phyloP scores from a whole-genome alignment of 2,113 vertebrate genomes.

The Python bivittatus region DNA sequence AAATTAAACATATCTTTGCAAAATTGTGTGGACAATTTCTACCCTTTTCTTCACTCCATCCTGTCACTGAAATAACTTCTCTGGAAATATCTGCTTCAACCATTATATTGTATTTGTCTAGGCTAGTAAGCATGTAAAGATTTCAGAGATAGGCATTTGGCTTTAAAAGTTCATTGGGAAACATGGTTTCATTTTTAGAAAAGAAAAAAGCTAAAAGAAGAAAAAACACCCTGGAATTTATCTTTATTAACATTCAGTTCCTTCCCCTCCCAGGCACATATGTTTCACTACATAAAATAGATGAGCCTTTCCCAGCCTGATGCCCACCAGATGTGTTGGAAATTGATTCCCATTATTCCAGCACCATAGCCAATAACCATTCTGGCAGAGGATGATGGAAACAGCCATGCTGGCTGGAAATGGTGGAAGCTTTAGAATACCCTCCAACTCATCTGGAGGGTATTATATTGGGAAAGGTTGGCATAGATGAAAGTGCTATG shows the following conservation, averaged over 20 bases:
- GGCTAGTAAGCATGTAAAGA: not conserved
- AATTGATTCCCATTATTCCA: not conserved
- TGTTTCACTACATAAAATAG: not conserved
- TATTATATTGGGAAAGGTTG: not conserved
- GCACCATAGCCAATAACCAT: not conserved
- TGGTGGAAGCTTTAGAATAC: not conserved
- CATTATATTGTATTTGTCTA: not conserved
- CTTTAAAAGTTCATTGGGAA: not conserved
- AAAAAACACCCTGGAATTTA: not conserved
- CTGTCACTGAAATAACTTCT: not conserved
- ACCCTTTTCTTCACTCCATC: not conserved
- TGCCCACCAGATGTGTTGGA: not conserved
- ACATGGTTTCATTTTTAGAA: not conserved
- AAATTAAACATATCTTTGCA: not conserved
- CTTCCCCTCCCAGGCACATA: not conserved
- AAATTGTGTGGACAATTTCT: not conserved
- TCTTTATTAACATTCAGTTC: not conserved
- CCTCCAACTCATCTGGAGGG: not conserved
- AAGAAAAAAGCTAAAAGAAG: not conserved
- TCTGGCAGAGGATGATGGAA: not conserved
- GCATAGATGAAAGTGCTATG: not conserved
- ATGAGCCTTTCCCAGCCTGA: not conserved
- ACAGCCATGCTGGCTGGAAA: not conserved
- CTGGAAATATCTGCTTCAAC: not conserved
- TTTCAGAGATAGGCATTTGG: not conserved